Base-by-base conservation (phyloP, 2,113 vertebrate genomes). In the Platysternon megacephalum region DNA sequence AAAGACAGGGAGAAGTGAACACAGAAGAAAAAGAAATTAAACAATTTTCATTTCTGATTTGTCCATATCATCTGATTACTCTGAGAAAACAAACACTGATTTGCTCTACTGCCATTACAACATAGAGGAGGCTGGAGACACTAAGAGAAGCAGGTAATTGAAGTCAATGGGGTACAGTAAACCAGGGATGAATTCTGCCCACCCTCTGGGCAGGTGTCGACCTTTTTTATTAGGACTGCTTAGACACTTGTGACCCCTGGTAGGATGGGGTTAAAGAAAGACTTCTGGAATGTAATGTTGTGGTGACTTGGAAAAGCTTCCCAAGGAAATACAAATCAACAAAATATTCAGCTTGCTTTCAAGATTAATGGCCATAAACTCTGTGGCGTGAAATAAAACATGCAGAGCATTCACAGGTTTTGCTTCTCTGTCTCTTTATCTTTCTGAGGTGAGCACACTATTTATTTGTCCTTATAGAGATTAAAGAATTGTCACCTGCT, bases 261-360 rank as follows among this genome's bases (percentile, higher is more conserved):
- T 74, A 95, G 56, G 91, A 56, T 78, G 82, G 88, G 76, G 91
- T 88, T 89, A 96, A 21, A 87, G 92, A 85, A 72, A 93, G 78
- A 46, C 53, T 90, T 82, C 80, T 48, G 58, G 22, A 88, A 13
- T 82, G 80, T 91, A 86, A 61, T 92, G 87, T 53, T 91, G 49
- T 49, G 85, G 61, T 93, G 78, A 46, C 10, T 9, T 58, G 28
- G 65, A 92, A 90, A 92, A 91, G 49, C 46, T 74, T 91, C 56
- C 79, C 35, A 84, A 93, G 81, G 35, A 97, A 96, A 93, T 91
- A 89, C 74, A 96, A 93, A 97, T 32, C 35, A 91, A 93, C 22
- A 82, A 82, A 74, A 84, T 91, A 61, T 91, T 95, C 58, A 89
- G 88, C 90, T 80, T 86, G 10, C 46, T 48, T 80, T 93, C 49